A percentile compares a stretch with the other conserved stretches of the same genome.
Conservation (phyloP, 2,888 invertebrate genomes). For the Ceriagrion tenellum region DNA sequence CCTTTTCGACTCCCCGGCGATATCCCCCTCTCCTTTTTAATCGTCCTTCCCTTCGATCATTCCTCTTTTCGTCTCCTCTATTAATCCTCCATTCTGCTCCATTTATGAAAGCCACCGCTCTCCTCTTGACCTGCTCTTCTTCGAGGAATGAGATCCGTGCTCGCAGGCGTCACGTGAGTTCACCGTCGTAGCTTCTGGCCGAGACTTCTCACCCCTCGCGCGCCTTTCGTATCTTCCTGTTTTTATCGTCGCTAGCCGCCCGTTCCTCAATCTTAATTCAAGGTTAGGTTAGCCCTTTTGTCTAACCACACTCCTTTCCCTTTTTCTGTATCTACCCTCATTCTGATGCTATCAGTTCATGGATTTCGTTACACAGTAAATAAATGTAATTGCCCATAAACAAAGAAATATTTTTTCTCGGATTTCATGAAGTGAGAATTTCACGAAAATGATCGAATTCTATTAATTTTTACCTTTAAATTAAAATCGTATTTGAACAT, state of each 20-base stretch:
- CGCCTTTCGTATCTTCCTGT: neutral
- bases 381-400: too few relatives aligned
- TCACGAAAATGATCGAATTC: too few relatives aligned
- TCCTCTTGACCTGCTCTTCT: neutral
- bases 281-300: too few relatives aligned
- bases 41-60: neutral
- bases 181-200: neutral
- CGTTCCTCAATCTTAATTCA: neutral
- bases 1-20: neutral
- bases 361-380: too few relatives aligned
- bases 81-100: neutral
- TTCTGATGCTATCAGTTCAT: too few relatives aligned
- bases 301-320: too few relatives aligned
- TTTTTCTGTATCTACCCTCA: too few relatives aligned
- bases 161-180: neutral
- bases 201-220: neutral
- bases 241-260: neutral
- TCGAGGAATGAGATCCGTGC: neutral
- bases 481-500: too few relatives aligned
- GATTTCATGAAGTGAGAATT: too few relatives aligned
- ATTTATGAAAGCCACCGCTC: neutral
- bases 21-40: neutral
- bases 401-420: too few relatives aligned
- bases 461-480: too few relatives aligned
- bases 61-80: neutral